Evolutionary conservation across 2,797 vertebrate species (phyloP), one percentile per base, ranked within the genome.

Genomic region (Pempheris klunzingeri): DNA sequence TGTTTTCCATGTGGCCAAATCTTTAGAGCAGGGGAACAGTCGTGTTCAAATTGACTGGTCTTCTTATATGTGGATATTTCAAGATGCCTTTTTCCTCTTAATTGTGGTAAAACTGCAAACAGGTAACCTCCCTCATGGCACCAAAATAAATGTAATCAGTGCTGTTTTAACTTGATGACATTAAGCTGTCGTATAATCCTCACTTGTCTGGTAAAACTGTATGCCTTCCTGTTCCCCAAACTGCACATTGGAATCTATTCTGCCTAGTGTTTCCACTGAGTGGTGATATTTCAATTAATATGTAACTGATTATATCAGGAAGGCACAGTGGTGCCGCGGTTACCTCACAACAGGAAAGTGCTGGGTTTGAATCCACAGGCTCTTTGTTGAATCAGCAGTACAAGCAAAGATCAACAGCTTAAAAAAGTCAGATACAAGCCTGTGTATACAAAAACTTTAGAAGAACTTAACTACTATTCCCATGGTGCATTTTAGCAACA

Each of bases 381-480:
- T 13, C 14, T 20, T 28, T 43, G 15, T 3, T 32, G 30, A 32
- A 32, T 32, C 57, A 67, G 26, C 36, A 41, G 28, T 8, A 46
- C 4, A 9, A 58, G 17, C 24, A 6, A 50, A 41, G 24, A 28
- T 20, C 17, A 60, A 39, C n/a, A n/a, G n/a, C 2, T n/a, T 41
- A 3, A 38, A 70, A n/a, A 43, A 41, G 54, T 52, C 28, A 74
- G 59, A 44, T 57, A 11, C 20, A 32, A 47, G 20, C 18, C 52
- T 32, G 32, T n/a, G 12, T 7, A 20, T 24, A 41, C 5, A 15
- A 43, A 20, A 22, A 38, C 14, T 15, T 36, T 36, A 34, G 18
- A 2, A 34, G 10, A 57, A 14, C 5, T 30, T 30, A 30, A 55
- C 22, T 12, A n/a, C 2, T 1, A 34, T 20, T 39, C 36, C 22